These are phyloP conservation scores for Ophion ellenae DNA, from an alignment of 2,888 invertebrate species.

Conservation along the genomic window DNA sequence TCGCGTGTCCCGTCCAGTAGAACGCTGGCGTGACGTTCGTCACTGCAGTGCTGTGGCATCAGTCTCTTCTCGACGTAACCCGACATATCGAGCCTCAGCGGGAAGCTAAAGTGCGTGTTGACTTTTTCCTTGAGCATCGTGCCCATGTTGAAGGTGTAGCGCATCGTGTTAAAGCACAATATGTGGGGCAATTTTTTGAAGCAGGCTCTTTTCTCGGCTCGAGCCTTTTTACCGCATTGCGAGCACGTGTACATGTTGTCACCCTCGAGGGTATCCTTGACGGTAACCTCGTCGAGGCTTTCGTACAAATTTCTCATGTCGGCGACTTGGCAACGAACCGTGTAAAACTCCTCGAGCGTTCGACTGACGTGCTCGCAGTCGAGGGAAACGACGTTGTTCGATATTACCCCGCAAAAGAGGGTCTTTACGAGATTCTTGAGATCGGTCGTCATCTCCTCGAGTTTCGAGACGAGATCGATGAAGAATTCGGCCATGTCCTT, in stretches of 20 bases:
- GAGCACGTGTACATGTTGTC: conserved; percentile 99
- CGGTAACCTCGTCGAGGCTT: conserved; percentile 97
- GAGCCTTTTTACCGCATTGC: conserved; percentile 96
- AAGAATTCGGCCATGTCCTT: conserved; percentile 99
- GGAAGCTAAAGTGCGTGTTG: conserved; percentile 98
- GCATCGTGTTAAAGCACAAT: conserved; percentile 98
- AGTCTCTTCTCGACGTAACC: conserved; percentile 97
- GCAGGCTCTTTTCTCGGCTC: conserved; percentile 97
- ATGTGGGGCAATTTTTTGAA: conserved; percentile 97
- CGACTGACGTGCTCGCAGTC: conserved; percentile 98
- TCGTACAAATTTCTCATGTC: conserved; percentile 98
- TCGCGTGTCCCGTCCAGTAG: conserved; percentile 56
- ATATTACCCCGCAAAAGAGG: conserved; percentile 96
- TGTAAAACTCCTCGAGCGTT: conserved; percentile 98
- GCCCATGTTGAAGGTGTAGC: conserved; percentile 98
- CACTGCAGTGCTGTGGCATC: conserved; percentile 94
- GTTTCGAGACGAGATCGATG: conserved; percentile 96
- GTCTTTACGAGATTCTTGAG: conserved; percentile 95
- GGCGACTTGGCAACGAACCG: conserved; percentile 97
- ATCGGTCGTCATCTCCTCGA: conserved; percentile 97
- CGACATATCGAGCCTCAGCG: conserved; percentile 96
- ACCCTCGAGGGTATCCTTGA: conserved; percentile 97
- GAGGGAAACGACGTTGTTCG: conserved; percentile 97
- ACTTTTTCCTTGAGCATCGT: conserved; percentile 99
- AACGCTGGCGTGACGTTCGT: conserved; percentile 82